Conservation (phyloP, 2,113 vertebrate genomes). For the Indicator maculatus region DNA sequence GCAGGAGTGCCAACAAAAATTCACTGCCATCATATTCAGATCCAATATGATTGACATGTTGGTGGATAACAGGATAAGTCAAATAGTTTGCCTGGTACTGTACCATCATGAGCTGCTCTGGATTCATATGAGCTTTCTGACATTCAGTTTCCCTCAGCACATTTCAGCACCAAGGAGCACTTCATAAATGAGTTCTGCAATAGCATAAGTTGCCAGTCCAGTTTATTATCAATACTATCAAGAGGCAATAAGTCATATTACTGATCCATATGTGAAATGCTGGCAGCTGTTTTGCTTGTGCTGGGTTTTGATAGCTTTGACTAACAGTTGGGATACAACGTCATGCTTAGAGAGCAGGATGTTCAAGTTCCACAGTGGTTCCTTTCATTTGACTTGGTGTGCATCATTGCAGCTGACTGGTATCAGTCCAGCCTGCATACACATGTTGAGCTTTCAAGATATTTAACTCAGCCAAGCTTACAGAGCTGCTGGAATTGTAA, state of each 20-base stretch:
- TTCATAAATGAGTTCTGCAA: neutral
- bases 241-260: neutral
- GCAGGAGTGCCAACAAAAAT: neutral
- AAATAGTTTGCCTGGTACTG: neutral
- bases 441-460: neutral
- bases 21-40: too few relatives aligned
- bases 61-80: neutral
- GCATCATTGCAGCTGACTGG: neutral
- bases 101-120: neutral
- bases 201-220: neutral
- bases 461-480: neutral
- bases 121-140: neutral
- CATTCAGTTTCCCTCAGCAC: neutral
- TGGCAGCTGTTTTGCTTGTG: neutral
- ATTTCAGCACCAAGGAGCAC: neutral
- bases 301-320: neutral
- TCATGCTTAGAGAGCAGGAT: neutral
- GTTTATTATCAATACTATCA: neutral
- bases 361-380: neutral
- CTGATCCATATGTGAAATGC: neutral
- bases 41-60: neutral
- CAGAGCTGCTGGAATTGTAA: neutral
- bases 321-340: accelerated
- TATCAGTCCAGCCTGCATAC: neutral
- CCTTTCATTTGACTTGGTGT: neutral